These are phyloP conservation scores for Hypocryptadius cinnamomeus DNA, from an alignment of 2,113 vertebrate species.

Conservation along the genomic window DNA sequence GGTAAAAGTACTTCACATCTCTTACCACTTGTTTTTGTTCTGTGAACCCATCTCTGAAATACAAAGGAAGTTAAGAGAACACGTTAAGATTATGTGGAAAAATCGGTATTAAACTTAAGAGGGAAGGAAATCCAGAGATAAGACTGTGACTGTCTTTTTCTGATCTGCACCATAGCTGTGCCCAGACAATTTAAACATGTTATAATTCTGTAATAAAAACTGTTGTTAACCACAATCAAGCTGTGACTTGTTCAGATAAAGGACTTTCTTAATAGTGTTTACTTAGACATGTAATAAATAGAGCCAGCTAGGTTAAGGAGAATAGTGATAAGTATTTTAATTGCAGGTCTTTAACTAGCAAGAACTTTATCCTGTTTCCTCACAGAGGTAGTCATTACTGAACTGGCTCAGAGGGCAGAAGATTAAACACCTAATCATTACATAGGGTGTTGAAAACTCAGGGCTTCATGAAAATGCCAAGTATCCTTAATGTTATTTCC, in stretches of 20 bases:
- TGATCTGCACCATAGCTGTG: background rate
- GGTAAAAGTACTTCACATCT: background rate
- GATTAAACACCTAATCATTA: background rate
- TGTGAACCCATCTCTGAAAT: background rate
- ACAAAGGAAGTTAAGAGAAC: background rate
- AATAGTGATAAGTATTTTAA: constrained; percentile 6
- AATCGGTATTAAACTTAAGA: background rate
- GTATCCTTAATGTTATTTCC: background rate
- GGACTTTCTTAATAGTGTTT: background rate
- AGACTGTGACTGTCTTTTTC: background rate
- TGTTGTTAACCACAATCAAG: background rate
- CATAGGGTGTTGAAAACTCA: background rate
- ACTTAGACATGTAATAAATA: background rate
- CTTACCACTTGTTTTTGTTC: background rate
- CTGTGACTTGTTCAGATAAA: background rate
- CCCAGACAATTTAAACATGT: background rate
- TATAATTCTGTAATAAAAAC: background rate
- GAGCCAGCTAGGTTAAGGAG: background rate
- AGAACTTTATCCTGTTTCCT: background rate
- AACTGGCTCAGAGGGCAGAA: background rate
- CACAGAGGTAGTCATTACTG: background rate
- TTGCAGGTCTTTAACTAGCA: background rate
- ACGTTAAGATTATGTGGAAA: background rate
- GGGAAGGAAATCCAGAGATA: background rate
- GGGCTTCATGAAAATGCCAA: background rate